phyloP scores from a whole-genome alignment of 1,140 invertebrate species.

The Drosophila ironensis region DNA sequence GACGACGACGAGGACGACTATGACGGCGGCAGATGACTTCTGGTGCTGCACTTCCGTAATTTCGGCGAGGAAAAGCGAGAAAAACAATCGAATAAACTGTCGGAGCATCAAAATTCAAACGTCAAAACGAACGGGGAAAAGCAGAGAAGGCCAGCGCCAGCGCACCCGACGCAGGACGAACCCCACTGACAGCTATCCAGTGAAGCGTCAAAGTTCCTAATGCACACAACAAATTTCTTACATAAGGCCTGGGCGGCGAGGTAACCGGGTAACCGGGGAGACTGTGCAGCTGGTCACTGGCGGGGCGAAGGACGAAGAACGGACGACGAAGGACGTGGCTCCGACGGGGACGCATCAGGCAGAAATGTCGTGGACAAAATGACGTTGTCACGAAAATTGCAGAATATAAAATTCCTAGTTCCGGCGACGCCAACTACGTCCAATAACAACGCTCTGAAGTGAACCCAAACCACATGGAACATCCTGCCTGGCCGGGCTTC shows the following conservation, averaged over 20 bases:
- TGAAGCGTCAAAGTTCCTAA: slow-evolving; percentile 81
- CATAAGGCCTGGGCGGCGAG: slow-evolving; percentile 22
- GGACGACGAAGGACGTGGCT: too few species aligned
- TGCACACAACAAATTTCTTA: slow-evolving; percentile 82
- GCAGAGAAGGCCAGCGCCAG: slow-evolving; percentile 39
- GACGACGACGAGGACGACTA: neutral
- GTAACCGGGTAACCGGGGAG: neutral
- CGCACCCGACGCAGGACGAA: neutral
- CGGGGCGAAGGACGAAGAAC: slow-evolving; percentile 9
- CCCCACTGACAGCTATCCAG: slow-evolving; percentile 75
- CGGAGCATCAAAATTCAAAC: slow-evolving; percentile 80
- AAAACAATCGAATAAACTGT: slow-evolving; percentile 80
- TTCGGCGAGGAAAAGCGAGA: slow-evolving; percentile 69
- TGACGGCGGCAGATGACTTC: slow-evolving; percentile 41
- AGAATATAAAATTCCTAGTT: slow-evolving; percentile 81
- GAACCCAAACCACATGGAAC: slow-evolving; percentile 61
- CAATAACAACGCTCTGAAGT: slow-evolving; percentile 19
- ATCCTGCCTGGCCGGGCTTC: slow-evolving; percentile 47
- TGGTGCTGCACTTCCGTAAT: slow-evolving; percentile 77
- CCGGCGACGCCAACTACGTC: slow-evolving; percentile 50
- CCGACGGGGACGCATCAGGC: slow-evolving; percentile 62
- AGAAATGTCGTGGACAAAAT: slow-evolving; percentile 81
- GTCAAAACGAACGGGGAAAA: slow-evolving; percentile 57
- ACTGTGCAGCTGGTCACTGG: slow-evolving; percentile 53
- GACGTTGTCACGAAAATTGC: slow-evolving; percentile 82